Conservation (phyloP, 23 tunicate genomes). For the Trididemnum nubilum region DNA sequence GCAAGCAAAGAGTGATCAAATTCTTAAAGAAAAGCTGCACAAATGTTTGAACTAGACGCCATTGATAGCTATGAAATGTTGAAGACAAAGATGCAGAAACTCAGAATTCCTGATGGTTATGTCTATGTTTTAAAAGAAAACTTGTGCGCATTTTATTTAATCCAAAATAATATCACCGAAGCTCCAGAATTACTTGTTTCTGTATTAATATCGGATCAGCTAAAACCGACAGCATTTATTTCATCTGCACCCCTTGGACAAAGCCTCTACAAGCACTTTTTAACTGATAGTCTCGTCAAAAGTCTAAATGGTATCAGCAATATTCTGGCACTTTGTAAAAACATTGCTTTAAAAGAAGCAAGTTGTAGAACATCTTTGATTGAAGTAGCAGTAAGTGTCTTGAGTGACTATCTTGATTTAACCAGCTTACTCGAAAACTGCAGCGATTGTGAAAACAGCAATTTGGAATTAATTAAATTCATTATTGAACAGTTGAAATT, state of each 20-base stretch:
- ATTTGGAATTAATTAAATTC: slow-evolving; percentile 1
- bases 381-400: neutral
- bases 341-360: neutral
- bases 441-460: neutral
- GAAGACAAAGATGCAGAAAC: neutral
- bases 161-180: neutral
- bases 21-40: neutral
- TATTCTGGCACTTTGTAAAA: neutral
- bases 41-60: neutral
- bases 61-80: neutral
- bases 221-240: neutral
- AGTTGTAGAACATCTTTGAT: neutral
- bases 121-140: neutral
- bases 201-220: neutral
- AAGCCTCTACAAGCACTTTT: neutral
- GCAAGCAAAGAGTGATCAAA: neutral
- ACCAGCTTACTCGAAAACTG: neutral
- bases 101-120: neutral
- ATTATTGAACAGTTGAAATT: slow-evolving; percentile 17
- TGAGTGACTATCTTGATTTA: neutral
- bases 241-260: neutral
- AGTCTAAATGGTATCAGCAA: neutral
- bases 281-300: neutral
- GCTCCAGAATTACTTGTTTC: neutral
- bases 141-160: neutral